Evolutionary conservation across 2,888 invertebrate species (phyloP).

Genomic region (Aradus depressus): DNA sequence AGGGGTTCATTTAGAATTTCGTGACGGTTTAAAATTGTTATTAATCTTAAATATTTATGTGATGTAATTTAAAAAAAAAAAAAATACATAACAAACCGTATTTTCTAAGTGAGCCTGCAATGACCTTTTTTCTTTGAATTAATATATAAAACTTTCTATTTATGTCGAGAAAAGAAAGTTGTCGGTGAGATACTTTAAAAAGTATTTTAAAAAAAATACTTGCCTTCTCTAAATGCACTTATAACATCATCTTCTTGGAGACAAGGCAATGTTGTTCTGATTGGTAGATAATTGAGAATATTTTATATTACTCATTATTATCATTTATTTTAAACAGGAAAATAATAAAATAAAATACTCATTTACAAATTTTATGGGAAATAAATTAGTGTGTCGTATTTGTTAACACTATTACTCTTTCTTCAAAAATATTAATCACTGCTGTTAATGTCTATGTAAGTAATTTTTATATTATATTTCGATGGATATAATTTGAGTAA

Average conservation of each 20-base stretch:
- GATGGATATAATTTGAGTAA: conserved; percentile 5
- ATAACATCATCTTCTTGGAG: conserved; percentile 23
- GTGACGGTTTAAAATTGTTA: background rate
- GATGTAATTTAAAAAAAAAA: conserved; percentile 1
- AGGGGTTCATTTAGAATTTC: too few relatives aligned
- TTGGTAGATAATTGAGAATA: conserved; percentile 6
- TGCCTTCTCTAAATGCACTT: conserved; percentile 27
- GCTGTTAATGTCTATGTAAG: conserved; percentile 22
- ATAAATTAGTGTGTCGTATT: conserved; percentile 20
- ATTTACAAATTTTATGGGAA: conserved; percentile 6
- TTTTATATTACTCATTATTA: too few relatives aligned
- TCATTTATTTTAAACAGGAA: background rate
- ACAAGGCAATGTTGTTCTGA: conserved; percentile 5
- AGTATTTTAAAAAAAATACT: conserved; percentile 1
- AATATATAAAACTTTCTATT: background rate
- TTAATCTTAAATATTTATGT: background rate
- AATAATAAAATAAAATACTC: background rate
- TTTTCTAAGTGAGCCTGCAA: conserved; percentile 16
- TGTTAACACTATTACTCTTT: conserved; percentile 27
- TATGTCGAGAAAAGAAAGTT: background rate
- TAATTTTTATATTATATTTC: conserved; percentile 7
- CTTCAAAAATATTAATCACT: conserved; percentile 7
- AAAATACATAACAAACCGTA: conserved; percentile 6
- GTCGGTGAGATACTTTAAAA: background rate
- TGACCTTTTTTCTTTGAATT: conserved; percentile 8